Evolutionary conservation across 2,888 invertebrate genomes (phyloP).

Genomic region (Cacoxenus indagator): DNA sequence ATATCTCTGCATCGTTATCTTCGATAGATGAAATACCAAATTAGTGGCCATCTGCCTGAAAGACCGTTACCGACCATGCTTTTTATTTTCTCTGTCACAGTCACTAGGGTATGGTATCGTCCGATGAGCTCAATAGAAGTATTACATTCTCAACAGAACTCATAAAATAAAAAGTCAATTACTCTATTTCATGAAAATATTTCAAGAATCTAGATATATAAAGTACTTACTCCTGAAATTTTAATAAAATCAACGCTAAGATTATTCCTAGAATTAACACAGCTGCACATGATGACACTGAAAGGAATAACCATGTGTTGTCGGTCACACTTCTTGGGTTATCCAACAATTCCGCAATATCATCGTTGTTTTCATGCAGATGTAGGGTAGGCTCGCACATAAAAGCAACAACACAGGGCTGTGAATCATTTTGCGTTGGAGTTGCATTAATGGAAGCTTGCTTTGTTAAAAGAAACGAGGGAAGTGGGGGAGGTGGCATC

Average conservation of each 20-base stretch:
- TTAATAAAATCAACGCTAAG: constrained; percentile 82
- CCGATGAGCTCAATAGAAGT: too few species aligned
- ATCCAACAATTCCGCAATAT: constrained; percentile 84
- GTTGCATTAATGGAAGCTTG: constrained; percentile 51
- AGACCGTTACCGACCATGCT: too few species aligned
- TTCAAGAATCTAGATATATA: neutral
- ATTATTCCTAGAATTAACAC: constrained; percentile 84
- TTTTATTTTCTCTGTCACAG: too few species aligned
- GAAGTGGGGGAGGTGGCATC: constrained; percentile 88
- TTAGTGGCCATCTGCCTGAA: too few species aligned
- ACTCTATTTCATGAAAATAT: too few species aligned
- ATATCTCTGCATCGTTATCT: too few species aligned
- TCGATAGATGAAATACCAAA: too few species aligned
- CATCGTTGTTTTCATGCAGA: constrained; percentile 77
- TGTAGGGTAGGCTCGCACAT: constrained; percentile 76
- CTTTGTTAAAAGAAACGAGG: constrained; percentile 76
- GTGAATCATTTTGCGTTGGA: constrained; percentile 73
- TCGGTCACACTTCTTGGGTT: constrained; percentile 74
- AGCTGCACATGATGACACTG: constrained; percentile 84
- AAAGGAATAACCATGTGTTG: constrained; percentile 86
- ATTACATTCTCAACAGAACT: too few species aligned
- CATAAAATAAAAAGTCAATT: too few species aligned
- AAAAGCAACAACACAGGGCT: constrained; percentile 77
- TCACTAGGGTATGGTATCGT: too few species aligned
- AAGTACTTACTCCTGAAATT: constrained; percentile 81